Evolutionary conservation across 2,888 invertebrate genomes (phyloP).

Genomic region (Liodrosophila aerea): DNA sequence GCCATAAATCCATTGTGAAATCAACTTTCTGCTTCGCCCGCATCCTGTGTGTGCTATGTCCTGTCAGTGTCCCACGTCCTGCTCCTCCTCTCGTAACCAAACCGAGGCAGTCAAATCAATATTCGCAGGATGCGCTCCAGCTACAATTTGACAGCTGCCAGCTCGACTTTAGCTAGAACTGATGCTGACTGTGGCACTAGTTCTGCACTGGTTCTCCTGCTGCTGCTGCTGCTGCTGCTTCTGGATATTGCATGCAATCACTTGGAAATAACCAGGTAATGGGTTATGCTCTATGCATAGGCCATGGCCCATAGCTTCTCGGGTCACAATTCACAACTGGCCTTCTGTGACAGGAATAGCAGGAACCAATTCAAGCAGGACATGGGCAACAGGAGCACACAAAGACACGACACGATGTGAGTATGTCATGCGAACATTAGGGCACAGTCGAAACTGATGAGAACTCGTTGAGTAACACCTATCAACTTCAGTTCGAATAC

Average conservation of each 20-base stretch:
- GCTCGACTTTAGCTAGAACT: slow-evolving; percentile 4
- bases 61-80: not conserved
- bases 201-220: not conserved
- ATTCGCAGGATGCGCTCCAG: slow-evolving; percentile 32
- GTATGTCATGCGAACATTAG: slow-evolving; percentile 8
- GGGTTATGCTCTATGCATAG: not conserved
- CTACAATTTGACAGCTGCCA: slow-evolving; percentile 45
- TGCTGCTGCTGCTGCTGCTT: not conserved
- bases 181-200: not conserved
- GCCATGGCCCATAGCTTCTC: not conserved
- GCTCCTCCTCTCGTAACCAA: slow-evolving; percentile 2
- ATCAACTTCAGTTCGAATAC: too few relatives aligned
- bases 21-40: slow-evolving; percentile 22
- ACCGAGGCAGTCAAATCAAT: slow-evolving; percentile 47
- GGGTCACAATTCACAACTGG: slow-evolving; percentile 25
- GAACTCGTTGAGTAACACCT: too few relatives aligned
- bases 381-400: slow-evolving; percentile 12
- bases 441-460: slow-evolving; percentile 8
- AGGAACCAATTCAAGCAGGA: slow-evolving; percentile 24
- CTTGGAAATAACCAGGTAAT: slow-evolving; percentile 39
- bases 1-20: slow-evolving; percentile 71
- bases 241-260: slow-evolving; percentile 4
- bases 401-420: slow-evolving; percentile 10
- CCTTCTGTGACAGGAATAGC: slow-evolving; percentile 8
- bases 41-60: too few relatives aligned